A percentile compares a stretch with the other conserved stretches of the same genome.
phyloP scores from a whole-genome alignment of 2,888 invertebrate genomes.

The Habrosyne pyritoides region DNA sequence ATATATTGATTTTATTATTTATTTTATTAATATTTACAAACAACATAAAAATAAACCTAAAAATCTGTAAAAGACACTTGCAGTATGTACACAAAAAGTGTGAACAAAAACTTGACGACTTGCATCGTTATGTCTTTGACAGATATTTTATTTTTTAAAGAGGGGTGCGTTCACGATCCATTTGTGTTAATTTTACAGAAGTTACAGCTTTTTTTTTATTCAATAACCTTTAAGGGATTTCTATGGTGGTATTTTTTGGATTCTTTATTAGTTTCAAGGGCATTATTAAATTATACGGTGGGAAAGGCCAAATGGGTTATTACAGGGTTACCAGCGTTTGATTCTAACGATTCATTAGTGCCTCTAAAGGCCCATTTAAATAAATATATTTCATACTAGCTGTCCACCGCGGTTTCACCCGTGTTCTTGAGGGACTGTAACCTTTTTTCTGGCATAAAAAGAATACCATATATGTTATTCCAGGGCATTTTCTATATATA shows the following conservation, averaged over 20 bases:
- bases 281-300: slow-evolving; percentile 8
- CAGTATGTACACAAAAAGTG: slow-evolving; percentile 8
- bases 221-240: neutral
- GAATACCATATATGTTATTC: too few relatives aligned
- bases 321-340: too few relatives aligned
- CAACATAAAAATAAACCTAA: slow-evolving; percentile 3
- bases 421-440: too few relatives aligned
- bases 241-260: neutral
- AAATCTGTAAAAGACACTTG: slow-evolving; percentile 6
- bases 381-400: too few relatives aligned
- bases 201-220: slow-evolving; percentile 20
- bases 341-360: too few relatives aligned
- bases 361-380: too few relatives aligned
- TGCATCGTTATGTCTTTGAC: slow-evolving; percentile 22
- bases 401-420: too few relatives aligned
- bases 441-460: too few relatives aligned
- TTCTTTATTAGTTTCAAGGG: neutral
- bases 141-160: slow-evolving; percentile 14
- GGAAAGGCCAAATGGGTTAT: too few relatives aligned
- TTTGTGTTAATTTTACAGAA: slow-evolving; percentile 32
- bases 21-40: neutral
- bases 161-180: slow-evolving; percentile 21
- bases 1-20: slow-evolving; percentile 2
- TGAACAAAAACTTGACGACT: slow-evolving; percentile 23
- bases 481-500: too few relatives aligned